Evolutionary conservation across 2,797 vertebrate genomes (phyloP).

Genomic region (Adelosebastes latens): DNA sequence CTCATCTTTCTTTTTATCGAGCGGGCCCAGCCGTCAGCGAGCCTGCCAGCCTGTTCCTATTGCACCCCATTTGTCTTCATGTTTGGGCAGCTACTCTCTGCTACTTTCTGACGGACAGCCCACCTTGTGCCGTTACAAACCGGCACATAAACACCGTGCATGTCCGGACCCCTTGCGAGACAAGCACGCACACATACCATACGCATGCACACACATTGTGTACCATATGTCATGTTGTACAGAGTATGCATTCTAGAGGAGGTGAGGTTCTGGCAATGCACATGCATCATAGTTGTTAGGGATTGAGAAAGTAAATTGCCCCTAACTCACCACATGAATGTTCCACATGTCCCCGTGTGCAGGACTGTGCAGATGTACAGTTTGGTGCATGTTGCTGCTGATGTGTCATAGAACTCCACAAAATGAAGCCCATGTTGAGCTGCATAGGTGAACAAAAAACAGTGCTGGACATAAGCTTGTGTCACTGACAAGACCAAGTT

Average conservation of each 20-base stretch:
- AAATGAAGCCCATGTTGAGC: background rate
- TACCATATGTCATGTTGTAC: slow-evolving; percentile 2
- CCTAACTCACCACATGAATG: background rate
- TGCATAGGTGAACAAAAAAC: background rate
- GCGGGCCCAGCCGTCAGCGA: slow-evolving; percentile 42
- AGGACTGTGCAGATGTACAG: background rate
- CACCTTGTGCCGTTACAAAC: background rate
- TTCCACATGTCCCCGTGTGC: background rate
- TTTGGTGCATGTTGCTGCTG: background rate
- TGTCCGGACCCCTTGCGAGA: background rate
- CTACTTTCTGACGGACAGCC: slow-evolving; percentile 44
- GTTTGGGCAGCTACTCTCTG: slow-evolving; percentile 59
- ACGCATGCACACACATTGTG: background rate
- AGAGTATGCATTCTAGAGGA: background rate
- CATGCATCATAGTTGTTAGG: slow-evolving; percentile 8
- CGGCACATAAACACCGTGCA: background rate
- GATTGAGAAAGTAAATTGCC: slow-evolving; percentile 23
- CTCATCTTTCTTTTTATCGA: slow-evolving; percentile 77
- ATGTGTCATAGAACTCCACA: background rate
- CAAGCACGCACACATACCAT: background rate
- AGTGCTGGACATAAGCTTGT: background rate
- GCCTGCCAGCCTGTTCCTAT: slow-evolving; percentile 66
- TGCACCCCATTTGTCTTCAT: slow-evolving; percentile 76
- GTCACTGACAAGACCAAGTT: slow-evolving; percentile 3
- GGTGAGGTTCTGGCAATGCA: background rate